Percentiles rank a stretch among this genome's conserved stretches.
phyloP scores from a whole-genome alignment of 2,888 invertebrate genomes.

The Esperia sulphurella region DNA sequence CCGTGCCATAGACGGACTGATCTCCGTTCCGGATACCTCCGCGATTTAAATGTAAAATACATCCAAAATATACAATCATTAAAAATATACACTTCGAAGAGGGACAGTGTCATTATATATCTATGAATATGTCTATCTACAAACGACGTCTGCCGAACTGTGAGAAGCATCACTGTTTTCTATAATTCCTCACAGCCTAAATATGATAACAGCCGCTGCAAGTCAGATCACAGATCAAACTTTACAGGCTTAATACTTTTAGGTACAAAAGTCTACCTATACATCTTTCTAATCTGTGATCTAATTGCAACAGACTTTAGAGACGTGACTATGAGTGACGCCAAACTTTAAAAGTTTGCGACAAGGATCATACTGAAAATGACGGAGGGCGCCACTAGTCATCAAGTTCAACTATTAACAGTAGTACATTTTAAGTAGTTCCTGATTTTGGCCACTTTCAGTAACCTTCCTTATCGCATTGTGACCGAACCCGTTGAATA shows the following conservation, averaged over 20 bases:
- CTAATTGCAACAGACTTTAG: constrained; percentile 14
- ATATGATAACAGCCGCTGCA: constrained; percentile 7
- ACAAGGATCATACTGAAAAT: constrained; percentile 22
- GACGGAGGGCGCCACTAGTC: background rate
- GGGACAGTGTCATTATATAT: too few species aligned
- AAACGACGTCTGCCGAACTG: constrained; percentile 39
- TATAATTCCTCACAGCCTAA: constrained; percentile 31
- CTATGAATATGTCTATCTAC: too few species aligned
- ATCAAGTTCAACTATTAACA: background rate
- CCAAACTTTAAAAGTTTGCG: constrained; percentile 16
- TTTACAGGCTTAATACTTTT: constrained; percentile 7
- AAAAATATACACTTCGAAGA: constrained; percentile 46
- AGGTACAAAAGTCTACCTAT: constrained; percentile 6
- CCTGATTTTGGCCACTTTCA: background rate
- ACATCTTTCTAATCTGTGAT: constrained; percentile 6
- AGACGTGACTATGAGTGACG: constrained; percentile 1
- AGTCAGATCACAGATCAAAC: constrained; percentile 17
- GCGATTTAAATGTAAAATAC: constrained; percentile 59
- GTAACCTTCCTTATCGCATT: background rate
- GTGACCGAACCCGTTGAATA: background rate
- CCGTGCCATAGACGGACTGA: too few species aligned
- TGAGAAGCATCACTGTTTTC: constrained; percentile 35
- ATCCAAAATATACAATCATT: constrained; percentile 71
- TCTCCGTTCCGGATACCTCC: constrained; percentile 43
- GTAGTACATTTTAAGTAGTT: background rate